phyloP scores from a whole-genome alignment of 2,113 vertebrate genomes.

The Stomatorhinus ivindoensis region DNA sequence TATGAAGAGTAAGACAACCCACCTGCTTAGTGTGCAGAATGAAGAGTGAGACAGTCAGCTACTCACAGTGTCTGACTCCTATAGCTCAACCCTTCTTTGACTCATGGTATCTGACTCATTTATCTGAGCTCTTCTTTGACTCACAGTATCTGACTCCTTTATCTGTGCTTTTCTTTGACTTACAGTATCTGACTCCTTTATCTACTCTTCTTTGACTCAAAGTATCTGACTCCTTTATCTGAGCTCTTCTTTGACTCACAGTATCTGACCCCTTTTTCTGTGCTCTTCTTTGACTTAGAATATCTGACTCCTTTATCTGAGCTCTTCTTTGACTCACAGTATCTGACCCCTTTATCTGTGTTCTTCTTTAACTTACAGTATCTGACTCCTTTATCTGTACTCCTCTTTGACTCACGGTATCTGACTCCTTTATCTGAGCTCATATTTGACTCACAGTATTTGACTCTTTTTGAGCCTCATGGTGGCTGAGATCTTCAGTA shows the following conservation, averaged over 20 bases:
- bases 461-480: not conserved
- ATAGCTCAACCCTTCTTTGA: not conserved
- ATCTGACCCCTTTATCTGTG: too few relatives aligned
- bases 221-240: not conserved
- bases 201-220: not conserved
- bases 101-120: too few relatives aligned
- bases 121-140: too few relatives aligned
- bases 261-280: too few relatives aligned
- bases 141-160: too few relatives aligned
- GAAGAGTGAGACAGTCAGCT: not conserved
- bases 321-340: not conserved
- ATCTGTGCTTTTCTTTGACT: too few relatives aligned
- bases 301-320: not conserved
- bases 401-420: too few relatives aligned
- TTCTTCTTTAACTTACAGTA: not conserved
- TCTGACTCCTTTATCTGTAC: not conserved
- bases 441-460: not conserved
- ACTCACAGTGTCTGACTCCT: not conserved
- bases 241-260: not conserved
- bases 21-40: not conserved
- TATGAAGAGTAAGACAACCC: not conserved
- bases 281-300: not conserved
- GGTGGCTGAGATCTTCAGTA: not conserved
- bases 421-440: too few relatives aligned
- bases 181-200: not conserved